phyloP scores from a whole-genome alignment of 2,888 invertebrate genomes.

The Trichopoda pennipes region DNA sequence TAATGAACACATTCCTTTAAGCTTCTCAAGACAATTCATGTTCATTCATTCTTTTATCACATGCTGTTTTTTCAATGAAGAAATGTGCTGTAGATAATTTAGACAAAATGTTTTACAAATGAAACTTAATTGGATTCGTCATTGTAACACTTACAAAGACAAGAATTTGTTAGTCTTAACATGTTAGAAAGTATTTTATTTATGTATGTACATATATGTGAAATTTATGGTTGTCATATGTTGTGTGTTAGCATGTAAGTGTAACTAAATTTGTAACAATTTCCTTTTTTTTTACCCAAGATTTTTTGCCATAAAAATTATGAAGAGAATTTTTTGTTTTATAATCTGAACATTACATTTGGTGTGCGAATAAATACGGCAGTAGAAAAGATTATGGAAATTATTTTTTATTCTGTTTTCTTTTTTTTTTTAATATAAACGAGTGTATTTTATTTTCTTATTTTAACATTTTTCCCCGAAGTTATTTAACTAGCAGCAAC shows the following conservation, averaged over 20 bases:
- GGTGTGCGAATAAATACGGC: constrained; percentile 8
- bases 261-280: constrained; percentile 19
- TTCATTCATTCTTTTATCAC: constrained; percentile 5
- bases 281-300: background rate
- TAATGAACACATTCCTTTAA: constrained; percentile 11
- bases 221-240: constrained; percentile 48
- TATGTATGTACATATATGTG: background rate
- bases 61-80: constrained; percentile 18
- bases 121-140: constrained; percentile 65
- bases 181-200: background rate
- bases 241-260: constrained; percentile 20
- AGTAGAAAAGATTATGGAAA: constrained; percentile 45
- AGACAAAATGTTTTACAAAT: constrained; percentile 70
- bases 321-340: background rate
- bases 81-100: constrained; percentile 61
- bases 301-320: background rate
- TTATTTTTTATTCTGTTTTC: constrained; percentile 16
- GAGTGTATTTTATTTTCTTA: constrained; percentile 27
- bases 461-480: constrained; percentile 3
- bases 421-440: constrained; percentile 5
- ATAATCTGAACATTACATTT: background rate
- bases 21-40: background rate
- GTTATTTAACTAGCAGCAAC: constrained; percentile 24
- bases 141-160: constrained; percentile 38
- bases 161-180: background rate